Conservation (phyloP, 2,113 vertebrate species). For the Corythornis vintsioides region DNA sequence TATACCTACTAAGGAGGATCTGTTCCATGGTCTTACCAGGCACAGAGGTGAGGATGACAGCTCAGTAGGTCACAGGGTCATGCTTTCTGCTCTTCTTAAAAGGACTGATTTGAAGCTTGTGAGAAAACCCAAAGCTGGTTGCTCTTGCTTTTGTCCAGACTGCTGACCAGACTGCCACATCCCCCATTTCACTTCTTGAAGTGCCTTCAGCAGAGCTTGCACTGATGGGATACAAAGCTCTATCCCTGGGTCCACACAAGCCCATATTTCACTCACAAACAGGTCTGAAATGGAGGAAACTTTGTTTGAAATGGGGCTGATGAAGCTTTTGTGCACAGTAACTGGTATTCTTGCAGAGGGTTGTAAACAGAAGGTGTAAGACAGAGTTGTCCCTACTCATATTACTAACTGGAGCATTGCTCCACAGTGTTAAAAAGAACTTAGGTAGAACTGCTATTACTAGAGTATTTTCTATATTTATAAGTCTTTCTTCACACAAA, state of each 20-base stretch:
- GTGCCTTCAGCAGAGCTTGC: not conserved
- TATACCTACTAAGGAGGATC: not conserved
- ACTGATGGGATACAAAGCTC: not conserved
- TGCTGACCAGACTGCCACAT: not conserved
- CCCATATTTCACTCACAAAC: not conserved
- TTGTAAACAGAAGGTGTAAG: not conserved
- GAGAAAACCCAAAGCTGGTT: not conserved
- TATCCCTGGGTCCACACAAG: fast-evolving
- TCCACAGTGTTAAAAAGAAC: not conserved
- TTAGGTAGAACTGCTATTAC: not conserved
- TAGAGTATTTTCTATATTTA: not conserved
- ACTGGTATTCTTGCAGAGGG: not conserved
- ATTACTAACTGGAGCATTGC: not conserved
- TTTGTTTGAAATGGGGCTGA: not conserved
- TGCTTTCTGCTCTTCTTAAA: not conserved
- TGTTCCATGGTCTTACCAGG: not conserved
- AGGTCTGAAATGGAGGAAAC: not conserved
- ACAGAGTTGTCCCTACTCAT: fast-evolving
- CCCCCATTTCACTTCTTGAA: not conserved
- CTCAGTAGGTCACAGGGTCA: not conserved
- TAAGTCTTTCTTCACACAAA: not conserved
- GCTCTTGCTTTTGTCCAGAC: not conserved
- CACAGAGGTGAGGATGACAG: not conserved
- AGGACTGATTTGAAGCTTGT: not conserved
- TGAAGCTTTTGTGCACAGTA: not conserved